These are phyloP conservation scores for Ypsolopha scabrella DNA, from an alignment of 2,888 invertebrate genomes.

Conservation along the genomic window DNA sequence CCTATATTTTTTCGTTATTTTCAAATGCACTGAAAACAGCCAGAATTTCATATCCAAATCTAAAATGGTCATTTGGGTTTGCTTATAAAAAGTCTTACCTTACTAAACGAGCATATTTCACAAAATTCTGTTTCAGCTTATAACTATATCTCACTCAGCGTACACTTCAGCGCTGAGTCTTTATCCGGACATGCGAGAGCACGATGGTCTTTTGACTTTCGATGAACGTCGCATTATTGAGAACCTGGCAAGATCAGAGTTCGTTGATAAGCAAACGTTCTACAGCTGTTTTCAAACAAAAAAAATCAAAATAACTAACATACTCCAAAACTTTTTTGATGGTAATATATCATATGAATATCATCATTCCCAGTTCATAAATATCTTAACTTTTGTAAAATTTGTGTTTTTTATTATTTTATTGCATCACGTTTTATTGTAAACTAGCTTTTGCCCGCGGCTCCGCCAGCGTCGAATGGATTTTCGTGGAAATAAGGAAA, in stretches of 20 bases:
- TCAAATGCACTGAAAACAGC: too few species aligned
- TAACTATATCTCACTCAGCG: constrained; percentile 48
- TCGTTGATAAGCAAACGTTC: constrained; percentile 16
- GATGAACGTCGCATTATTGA: constrained; percentile 40
- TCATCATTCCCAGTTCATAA: too few species aligned
- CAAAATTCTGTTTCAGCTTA: constrained; percentile 31
- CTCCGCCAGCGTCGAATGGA: too few species aligned
- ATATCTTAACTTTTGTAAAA: too few species aligned
- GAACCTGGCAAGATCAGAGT: constrained; percentile 30
- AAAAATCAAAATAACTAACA: constrained; percentile 34
- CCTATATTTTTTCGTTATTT: too few species aligned
- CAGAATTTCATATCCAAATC: too few species aligned
- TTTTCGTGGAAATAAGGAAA: too few species aligned
- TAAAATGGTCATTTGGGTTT: too few species aligned
- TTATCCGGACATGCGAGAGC: constrained; percentile 60
- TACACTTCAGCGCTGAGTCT: constrained; percentile 57
- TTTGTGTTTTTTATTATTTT: too few species aligned
- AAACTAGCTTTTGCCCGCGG: too few species aligned
- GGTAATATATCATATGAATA: constrained; percentile 19
- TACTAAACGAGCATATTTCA: background rate
- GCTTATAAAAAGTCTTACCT: too few species aligned
- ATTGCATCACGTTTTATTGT: too few species aligned
- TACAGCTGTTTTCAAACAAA: constrained; percentile 14
- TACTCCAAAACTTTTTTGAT: constrained; percentile 42
- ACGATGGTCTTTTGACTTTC: constrained; percentile 39